Base-by-base conservation (phyloP, 2,888 invertebrate species). In the Halocaridina rubra region DNA sequence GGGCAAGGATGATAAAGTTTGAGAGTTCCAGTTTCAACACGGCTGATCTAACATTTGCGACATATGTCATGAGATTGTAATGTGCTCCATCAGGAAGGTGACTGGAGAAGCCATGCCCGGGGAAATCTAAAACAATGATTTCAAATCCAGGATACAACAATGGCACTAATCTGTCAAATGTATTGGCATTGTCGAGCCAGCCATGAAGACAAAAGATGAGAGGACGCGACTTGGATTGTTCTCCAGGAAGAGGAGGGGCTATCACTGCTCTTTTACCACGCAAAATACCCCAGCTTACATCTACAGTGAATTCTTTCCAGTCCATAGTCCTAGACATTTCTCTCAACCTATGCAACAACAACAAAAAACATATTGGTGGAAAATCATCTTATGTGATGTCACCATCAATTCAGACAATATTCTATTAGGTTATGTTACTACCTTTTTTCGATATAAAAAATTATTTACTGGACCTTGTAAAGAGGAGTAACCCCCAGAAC, bases 1-100 rank as follows among this genome's bases (percentile, higher is more conserved):
- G 89, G 1, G 88, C 89, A 3, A 89, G 33, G 8, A 88, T 64
- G 13, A 86, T 71, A 30, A 89, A 89, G 33, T 84, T 86, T 0
- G 86, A 81, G 90, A 90, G 90, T 16, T 88, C 88, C 2, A 89
- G 64, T 4, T 80, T 59, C 29, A 24, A 19, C 22, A 86, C 39
- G 10, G 74, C 81, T 33, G 39, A 77, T 16, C 69, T 71, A 1
- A 86, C 46, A 64, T 80, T 57, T 10, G 77, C 29, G 22, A 67
- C 81, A 33, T 81, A 84, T 2, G 57, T 22, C 2, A 82, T 19
- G 30, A 61, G 30, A 30, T 76, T 64, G 57, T 81, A 80, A 10
- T 64, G 71, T 59, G 80, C 82, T 4, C 86, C 81, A 5, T 27
- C 8, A 2, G 80, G 84, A 24, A 84, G 53, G 24, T 84, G 86